Conservation (phyloP, 1,140 invertebrate genomes). For the Philopotamus ludificatus region DNA sequence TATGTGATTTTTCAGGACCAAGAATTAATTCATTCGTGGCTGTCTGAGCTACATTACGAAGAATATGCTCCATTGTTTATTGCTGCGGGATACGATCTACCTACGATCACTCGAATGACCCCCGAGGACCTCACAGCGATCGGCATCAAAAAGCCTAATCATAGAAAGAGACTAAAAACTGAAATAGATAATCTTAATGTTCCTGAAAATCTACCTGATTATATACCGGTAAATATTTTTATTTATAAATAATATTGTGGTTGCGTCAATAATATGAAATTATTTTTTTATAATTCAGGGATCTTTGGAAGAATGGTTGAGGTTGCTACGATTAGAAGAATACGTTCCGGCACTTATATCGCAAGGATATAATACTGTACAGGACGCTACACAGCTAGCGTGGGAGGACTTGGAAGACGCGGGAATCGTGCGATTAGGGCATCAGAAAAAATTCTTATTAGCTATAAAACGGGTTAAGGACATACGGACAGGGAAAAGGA, state of each 20-base stretch:
- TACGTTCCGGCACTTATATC: slow-evolving; percentile 84
- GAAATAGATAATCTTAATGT: slow-evolving; percentile 95
- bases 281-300: no score
- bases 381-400: slow-evolving; percentile 89
- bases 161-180: slow-evolving; percentile 92
- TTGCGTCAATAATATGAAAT: no score
- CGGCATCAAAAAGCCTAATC: slow-evolving; percentile 95
- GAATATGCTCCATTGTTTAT: slow-evolving; percentile 94
- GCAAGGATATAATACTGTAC: slow-evolving; percentile 92
- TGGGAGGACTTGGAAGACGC: slow-evolving; percentile 99
- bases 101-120: slow-evolving; percentile 96
- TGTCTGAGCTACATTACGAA: slow-evolving; percentile 92
- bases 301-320: slow-evolving; percentile 91
- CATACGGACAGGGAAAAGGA: slow-evolving; percentile 80
- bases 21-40: slow-evolving; percentile 92
- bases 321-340: slow-evolving; percentile 85
- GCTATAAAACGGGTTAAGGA: slow-evolving; percentile 97
- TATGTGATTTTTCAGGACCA: slow-evolving; percentile 65
- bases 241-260: background rate
- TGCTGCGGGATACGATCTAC: slow-evolving; percentile 95
- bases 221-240: slow-evolving; percentile 74
- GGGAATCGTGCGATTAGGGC: slow-evolving; percentile 91
- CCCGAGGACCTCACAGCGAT: slow-evolving; percentile 88
- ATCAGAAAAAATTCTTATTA: slow-evolving; percentile 97
- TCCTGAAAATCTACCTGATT: slow-evolving; percentile 88